phyloP scores from a whole-genome alignment of 2,888 invertebrate species.

The Anthophora plumipes region DNA sequence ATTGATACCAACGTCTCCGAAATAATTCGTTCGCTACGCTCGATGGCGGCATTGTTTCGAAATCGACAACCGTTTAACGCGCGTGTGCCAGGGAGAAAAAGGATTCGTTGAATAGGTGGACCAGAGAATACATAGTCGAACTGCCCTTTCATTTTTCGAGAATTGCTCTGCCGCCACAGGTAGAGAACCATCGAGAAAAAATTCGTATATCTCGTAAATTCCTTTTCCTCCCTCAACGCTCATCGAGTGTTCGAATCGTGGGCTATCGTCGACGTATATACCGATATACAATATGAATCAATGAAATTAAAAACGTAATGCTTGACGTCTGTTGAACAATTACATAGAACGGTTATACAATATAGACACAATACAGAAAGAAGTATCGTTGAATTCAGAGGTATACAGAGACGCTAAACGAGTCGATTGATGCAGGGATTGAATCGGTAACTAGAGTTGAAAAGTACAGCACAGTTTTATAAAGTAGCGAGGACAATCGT shows the following conservation, averaged over 20 bases:
- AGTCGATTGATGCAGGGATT: neutral
- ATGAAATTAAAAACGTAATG: slow-evolving; percentile 10
- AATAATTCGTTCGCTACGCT: slow-evolving; percentile 48
- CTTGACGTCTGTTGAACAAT: slow-evolving; percentile 1
- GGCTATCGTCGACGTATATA: neutral
- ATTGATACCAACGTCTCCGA: slow-evolving; percentile 33
- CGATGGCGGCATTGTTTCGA: slow-evolving; percentile 36
- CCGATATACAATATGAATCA: neutral
- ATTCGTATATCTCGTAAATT: slow-evolving; percentile 7
- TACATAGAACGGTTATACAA: neutral
- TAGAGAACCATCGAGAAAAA: too few relatives aligned
- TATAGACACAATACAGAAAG: slow-evolving; percentile 2
- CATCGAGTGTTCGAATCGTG: neutral
- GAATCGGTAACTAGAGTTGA: slow-evolving; percentile 11
- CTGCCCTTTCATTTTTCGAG: slow-evolving; percentile 16
- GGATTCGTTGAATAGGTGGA: slow-evolving; percentile 30
- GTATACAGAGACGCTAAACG: slow-evolving; percentile 1
- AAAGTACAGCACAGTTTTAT: slow-evolving; percentile 25
- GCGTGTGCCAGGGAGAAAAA: slow-evolving; percentile 3
- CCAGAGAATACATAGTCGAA: slow-evolving; percentile 19
- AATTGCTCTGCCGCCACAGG: neutral
- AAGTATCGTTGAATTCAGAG: neutral
- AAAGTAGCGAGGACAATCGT: slow-evolving; percentile 37
- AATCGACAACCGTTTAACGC: slow-evolving; percentile 13
- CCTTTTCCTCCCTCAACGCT: neutral